Percentiles rank a stretch among this genome's conserved stretches.
These are phyloP conservation scores for Myiopsitta monachus DNA, from an alignment of 2,113 vertebrate genomes.

Conservation along the genomic window DNA sequence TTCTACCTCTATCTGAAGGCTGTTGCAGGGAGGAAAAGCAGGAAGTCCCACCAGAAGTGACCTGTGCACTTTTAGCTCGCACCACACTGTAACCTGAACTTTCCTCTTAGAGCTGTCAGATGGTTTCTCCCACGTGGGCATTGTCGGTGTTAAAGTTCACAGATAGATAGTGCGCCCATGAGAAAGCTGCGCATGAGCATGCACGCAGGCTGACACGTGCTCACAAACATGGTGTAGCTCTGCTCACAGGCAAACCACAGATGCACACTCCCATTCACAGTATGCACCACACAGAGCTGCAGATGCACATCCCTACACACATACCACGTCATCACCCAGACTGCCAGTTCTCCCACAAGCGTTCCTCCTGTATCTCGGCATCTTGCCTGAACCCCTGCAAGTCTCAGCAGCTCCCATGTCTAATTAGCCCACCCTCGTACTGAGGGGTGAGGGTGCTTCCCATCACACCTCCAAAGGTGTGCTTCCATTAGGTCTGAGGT, in stretches of 20 bases:
- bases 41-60: background rate
- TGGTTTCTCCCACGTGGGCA: background rate
- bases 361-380: accelerated
- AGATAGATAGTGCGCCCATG: accelerated
- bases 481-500: background rate
- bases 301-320: background rate
- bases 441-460: background rate
- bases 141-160: background rate
- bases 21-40: background rate
- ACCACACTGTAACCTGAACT: background rate
- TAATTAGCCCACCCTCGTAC: background rate
- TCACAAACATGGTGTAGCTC: background rate
- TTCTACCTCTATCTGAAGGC: background rate
- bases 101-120: background rate
- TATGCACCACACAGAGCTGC: background rate
- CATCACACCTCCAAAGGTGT: background rate
- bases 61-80: background rate
- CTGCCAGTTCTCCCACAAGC: background rate
- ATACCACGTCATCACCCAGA: accelerated
- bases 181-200: background rate
- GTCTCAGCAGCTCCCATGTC: background rate
- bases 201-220: background rate
- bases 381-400: background rate
- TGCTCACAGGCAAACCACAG: background rate
- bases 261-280: background rate